A percentile compares a stretch with the other conserved stretches of the same genome.
Evolutionary conservation across 2,113 vertebrate species (phyloP).

Genomic region (Engraulis encrasicolus): DNA sequence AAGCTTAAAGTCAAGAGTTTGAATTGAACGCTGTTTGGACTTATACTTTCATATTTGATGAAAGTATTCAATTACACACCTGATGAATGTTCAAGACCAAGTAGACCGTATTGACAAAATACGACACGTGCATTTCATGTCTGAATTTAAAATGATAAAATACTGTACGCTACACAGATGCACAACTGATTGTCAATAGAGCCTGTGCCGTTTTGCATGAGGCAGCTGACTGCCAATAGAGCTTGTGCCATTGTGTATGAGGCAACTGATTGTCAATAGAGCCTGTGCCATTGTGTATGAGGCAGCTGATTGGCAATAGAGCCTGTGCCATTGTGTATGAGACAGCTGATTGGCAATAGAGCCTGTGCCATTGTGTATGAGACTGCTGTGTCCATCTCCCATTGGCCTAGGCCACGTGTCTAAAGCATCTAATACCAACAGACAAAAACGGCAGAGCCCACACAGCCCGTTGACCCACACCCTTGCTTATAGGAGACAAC

Average conservation of each 20-base stretch:
- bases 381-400: constrained; percentile 47
- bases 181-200: not conserved
- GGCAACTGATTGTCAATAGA: not conserved
- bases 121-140: too few relatives aligned
- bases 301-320: not conserved
- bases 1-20: too few relatives aligned
- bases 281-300: constrained; percentile 19
- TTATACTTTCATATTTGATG: not conserved
- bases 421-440: constrained; percentile 43
- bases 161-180: not conserved
- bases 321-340: constrained; percentile 19
- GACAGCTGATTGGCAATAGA: not conserved
- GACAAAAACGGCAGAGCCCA: constrained; percentile 44
- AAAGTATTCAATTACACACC: too few relatives aligned
- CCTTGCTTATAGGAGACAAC: constrained; percentile 31
- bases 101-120: too few relatives aligned
- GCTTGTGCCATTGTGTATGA: constrained; percentile 19
- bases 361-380: constrained; percentile 19
- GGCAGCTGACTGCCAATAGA: not conserved
- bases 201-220: constrained; percentile 14
- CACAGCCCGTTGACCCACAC: constrained; percentile 22
- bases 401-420: constrained; percentile 47
- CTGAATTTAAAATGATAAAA: not conserved
- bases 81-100: too few relatives aligned
- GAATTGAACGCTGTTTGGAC: too few relatives aligned